Percentiles rank a stretch among this genome's conserved stretches.
Conservation (phyloP, 1,140 invertebrate genomes). For the Scaptodrosophila lebanonensis region DNA sequence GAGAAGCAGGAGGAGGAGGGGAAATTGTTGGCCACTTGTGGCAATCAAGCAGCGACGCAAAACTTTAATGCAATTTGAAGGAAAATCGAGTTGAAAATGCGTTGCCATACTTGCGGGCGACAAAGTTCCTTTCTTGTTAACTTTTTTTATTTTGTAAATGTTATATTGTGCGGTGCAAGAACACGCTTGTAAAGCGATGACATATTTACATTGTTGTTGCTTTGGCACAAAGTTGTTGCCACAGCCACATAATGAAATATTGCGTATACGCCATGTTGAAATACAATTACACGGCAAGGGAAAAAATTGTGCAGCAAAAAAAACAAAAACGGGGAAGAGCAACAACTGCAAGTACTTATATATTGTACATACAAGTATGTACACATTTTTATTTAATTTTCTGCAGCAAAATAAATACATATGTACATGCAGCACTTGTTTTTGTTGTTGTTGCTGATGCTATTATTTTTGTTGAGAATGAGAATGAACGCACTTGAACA, state of each 20-base stretch:
- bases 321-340: no score
- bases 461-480: conserved; percentile 25
- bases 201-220: conserved; percentile 45
- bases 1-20: no score
- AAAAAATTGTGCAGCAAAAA: conserved; percentile 17
- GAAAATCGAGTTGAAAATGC: conserved; percentile 57
- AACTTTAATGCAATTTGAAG: conserved; percentile 56
- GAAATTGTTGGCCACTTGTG: no score
- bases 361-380: conserved; percentile 36
- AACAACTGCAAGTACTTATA: no score
- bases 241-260: conserved; percentile 56
- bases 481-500: conserved; percentile 52
- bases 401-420: neutral
- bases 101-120: conserved; percentile 38
- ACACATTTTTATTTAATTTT: conserved; percentile 67
- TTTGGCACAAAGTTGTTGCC: conserved; percentile 38
- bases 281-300: conserved; percentile 52
- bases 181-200: conserved; percentile 40
- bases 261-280: conserved; percentile 55
- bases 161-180: conserved; percentile 31
- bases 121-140: no score
- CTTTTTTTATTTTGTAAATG: neutral
- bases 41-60: conserved; percentile 3
- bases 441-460: conserved; percentile 4
- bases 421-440: conserved; percentile 32